phyloP scores from a whole-genome alignment of 2,888 invertebrate species.

The Brachypalpus laphriformis region DNA sequence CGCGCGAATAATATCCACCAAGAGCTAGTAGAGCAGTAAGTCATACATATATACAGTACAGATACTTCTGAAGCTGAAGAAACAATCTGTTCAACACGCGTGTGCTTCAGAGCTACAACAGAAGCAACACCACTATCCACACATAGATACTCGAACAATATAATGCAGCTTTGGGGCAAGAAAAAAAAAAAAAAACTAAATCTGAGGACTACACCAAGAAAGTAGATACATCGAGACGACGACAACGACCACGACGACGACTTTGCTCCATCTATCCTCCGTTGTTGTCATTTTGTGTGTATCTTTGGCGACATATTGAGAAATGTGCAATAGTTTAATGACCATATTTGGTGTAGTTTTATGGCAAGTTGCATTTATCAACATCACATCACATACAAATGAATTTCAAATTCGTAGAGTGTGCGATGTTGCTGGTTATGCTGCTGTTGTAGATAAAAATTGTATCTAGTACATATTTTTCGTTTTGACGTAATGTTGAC shows the following conservation, averaged over 20 bases:
- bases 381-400: constrained; percentile 74
- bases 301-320: constrained; percentile 81
- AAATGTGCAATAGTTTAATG: constrained; percentile 82
- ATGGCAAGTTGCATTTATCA: constrained; percentile 82
- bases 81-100: constrained; percentile 71
- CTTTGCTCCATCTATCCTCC: constrained; percentile 28
- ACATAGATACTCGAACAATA: constrained; percentile 8
- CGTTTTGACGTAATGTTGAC: constrained; percentile 58
- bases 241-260: constrained; percentile 15
- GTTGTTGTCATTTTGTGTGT: constrained; percentile 55
- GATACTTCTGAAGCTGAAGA: constrained; percentile 38
- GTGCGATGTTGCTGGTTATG: constrained; percentile 50
- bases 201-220: constrained; percentile 59
- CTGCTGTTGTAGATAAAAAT: constrained; percentile 27
- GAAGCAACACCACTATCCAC: constrained; percentile 11
- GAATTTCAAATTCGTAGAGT: constrained; percentile 72
- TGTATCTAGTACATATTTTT: constrained; percentile 58
- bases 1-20: constrained; percentile 44
- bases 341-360: constrained; percentile 81
- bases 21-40: constrained; percentile 61
- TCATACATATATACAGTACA: constrained; percentile 21
- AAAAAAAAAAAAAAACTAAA: constrained; percentile 27
- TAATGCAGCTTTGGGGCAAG: constrained; percentile 35
- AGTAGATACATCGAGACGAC: constrained; percentile 33
- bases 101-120: constrained; percentile 47